Base-by-base conservation (phyloP, 2,797 vertebrate species). In the Pangasius sanitwongsei region DNA sequence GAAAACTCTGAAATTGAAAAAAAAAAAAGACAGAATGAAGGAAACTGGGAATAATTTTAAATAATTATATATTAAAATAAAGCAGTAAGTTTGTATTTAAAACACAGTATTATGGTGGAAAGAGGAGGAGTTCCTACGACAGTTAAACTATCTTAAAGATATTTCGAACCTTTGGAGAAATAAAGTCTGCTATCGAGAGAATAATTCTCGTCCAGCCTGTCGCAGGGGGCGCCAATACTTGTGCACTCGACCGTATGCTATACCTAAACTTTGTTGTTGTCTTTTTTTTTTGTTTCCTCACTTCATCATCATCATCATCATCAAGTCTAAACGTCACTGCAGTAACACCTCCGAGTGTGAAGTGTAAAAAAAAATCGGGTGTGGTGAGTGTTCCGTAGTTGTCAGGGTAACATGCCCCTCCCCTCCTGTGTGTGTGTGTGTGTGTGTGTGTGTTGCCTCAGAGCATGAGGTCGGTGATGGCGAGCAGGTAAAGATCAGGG, bases 401-500 rank as follows among this genome's bases (percentile, higher is more conserved):
- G 86, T 41, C 25, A 84, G 87, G 89, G 89, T 92, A 91, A 91
- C 88, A 28, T 87, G 31, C 81, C 67, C 70, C 89, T 82, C 85
- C 90, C 87, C 93, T 94, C 91, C 93, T 93, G 94, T 94, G 93
- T 96, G 93, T 96, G 93, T 80, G 50, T 80, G 77, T 81, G 57
- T 83, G 61, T 67, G 41, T 84, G 61, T 67, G 82, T 84, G 57
- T 95, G 92, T 95, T 93, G 94, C 92, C 93, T 93, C 94, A 96
- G 96, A 95, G 90, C 94, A 95, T 95, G 96, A 93, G 86, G 93
- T 92, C 93, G 95, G 95, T 90, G 96, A 96, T 93, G 96, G 96
- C 82, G 97, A 97, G 95, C 97, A 96, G 92, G 95, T 98, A 96
- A 97, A 97, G 96, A 97, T 99, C 95, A 96, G 97, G 97, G 97